Evolutionary conservation across 1,140 invertebrate genomes (phyloP).

Genomic region (Temnothorax curvispinosus): DNA sequence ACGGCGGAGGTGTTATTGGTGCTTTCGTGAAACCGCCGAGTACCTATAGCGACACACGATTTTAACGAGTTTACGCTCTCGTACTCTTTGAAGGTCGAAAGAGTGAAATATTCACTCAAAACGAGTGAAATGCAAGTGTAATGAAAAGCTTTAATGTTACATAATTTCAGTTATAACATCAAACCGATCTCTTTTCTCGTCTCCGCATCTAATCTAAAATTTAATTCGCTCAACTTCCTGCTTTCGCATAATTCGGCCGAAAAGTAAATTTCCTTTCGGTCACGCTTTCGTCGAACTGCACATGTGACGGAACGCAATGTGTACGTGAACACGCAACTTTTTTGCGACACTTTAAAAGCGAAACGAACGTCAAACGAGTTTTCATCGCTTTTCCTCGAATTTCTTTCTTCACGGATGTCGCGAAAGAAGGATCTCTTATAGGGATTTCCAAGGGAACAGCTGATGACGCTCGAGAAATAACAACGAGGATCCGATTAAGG

Average conservation of each 20-base stretch:
- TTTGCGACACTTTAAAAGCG: not conserved
- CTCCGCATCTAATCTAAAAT: not conserved
- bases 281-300: constrained; percentile 12
- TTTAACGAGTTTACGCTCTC: not conserved
- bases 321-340: not conserved
- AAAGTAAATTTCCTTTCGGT: not conserved
- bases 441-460: not conserved
- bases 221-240: not conserved
- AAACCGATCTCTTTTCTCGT: not conserved
- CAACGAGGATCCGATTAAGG: constrained; percentile 11
- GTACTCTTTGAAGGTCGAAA: too few species aligned
- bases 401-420: not conserved
- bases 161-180: not conserved
- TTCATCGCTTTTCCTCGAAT: constrained; percentile 20
- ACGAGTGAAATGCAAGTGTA: too few species aligned
- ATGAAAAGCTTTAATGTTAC: too few species aligned
- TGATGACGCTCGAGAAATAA: not conserved
- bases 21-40: not conserved
- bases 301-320: not conserved
- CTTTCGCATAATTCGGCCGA: not conserved
- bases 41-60: not conserved
- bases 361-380: not conserved
- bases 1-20: not conserved
- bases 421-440: not conserved
- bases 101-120: too few species aligned